A percentile compares a stretch with the other conserved stretches of the same genome.
Evolutionary conservation across 2,113 vertebrate genomes (phyloP).

Genomic region (Chlorodrepanis virens): DNA sequence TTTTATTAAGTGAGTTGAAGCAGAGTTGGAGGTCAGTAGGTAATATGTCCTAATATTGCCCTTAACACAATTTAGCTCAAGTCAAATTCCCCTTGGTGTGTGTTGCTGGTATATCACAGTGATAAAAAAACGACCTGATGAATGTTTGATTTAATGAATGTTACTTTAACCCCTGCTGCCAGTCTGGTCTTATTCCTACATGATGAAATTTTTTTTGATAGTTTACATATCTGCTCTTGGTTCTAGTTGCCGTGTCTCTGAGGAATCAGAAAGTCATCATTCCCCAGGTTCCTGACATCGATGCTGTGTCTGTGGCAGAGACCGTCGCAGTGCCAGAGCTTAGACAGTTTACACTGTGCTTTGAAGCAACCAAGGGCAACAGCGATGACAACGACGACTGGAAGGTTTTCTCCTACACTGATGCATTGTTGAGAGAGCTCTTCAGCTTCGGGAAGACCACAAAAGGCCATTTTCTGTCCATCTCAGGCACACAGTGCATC

Average conservation of each 20-base stretch:
- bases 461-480: constrained; percentile 49
- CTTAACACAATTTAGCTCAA: not conserved
- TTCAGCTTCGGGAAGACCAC: constrained; percentile 76
- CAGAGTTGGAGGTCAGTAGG: not conserved
- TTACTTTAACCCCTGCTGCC: not conserved
- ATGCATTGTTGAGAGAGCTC: not conserved
- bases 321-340: constrained; percentile 78
- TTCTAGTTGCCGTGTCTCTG: constrained; percentile 88
- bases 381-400: constrained; percentile 74
- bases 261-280: constrained; percentile 92
- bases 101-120: not conserved
- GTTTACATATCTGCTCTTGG: not conserved
- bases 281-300: constrained; percentile 37
- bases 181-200: not conserved
- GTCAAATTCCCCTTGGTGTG: not conserved
- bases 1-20: not conserved
- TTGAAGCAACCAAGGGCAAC: constrained; percentile 78
- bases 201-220: not conserved
- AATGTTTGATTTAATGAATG: not conserved
- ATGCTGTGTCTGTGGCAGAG: constrained; percentile 68
- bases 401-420: constrained; percentile 82
- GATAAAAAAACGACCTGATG: not conserved
- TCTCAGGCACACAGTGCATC: constrained; percentile 72
- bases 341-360: constrained; percentile 85
- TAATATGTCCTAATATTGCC: not conserved